Evolutionary conservation across 2,797 vertebrate genomes (phyloP), one percentile per base, ranked within the genome.

Genomic region (Oreonectes daqikongensis): DNA sequence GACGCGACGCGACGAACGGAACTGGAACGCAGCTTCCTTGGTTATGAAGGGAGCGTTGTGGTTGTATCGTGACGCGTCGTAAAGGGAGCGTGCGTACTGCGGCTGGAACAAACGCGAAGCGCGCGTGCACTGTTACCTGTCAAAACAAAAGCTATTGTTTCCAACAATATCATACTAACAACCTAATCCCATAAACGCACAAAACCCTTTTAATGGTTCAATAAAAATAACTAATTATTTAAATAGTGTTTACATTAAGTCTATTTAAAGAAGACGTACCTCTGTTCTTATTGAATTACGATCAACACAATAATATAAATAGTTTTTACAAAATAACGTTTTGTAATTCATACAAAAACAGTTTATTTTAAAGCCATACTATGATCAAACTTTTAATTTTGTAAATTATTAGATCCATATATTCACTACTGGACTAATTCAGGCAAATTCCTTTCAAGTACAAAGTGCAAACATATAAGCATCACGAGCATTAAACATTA

Each of bases 21-120:
- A 44, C 74, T 83, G 82, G 90, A 91, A 87, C 86, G 90, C 93
- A 89, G 90, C 89, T 90, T 71, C 6, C 14, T 30, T 17, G 26
- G 28, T 30, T 59, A 18, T 30, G 26, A 57, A 15, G 24, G 22
- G 5, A 44, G 72, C 61, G 35, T 57, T 66, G 48, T 67, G 50
- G 48, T 30, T 57, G 20, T 24, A 11, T 30, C 35, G 35, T 9
- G 38, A 32, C 20, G 64, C 73, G 63, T 26, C 15, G 5, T 26
- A 38, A 75, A 22, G 8, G 72, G 63, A 75, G 35, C 50, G 38
- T 75, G 10, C 63, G 46, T 40, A 76, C 66, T 63, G 55, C 6
- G 30, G 20, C 22, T 20, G 15, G 11, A 53, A 53, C 17, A 17
- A 22, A 70, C 52, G 17, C 32, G 42, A 18, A 68, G 40, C 2